Percentiles rank a stretch among this genome's conserved stretches.
These are phyloP conservation scores for Melanerpes formicivorus DNA, from an alignment of 2,113 vertebrate genomes.

Conservation along the genomic window DNA sequence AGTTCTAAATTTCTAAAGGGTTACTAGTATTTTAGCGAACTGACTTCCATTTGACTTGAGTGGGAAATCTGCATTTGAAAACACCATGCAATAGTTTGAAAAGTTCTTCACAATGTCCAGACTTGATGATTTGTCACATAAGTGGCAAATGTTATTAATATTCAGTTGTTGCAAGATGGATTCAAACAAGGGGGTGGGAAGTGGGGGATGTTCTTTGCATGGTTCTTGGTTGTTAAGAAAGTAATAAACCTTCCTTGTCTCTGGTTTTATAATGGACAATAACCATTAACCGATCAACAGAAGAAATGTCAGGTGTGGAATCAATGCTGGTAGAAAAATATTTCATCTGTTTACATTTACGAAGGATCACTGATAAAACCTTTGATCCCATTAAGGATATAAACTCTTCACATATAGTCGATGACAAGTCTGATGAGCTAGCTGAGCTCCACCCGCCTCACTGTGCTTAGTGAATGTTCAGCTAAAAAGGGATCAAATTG, in stretches of 20 bases:
- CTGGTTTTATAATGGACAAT: conserved; percentile 70
- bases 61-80: conserved; percentile 38
- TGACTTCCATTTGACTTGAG: conserved; percentile 61
- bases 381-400: conserved; percentile 82
- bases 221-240: conserved; percentile 55
- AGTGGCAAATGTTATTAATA: conserved; percentile 60
- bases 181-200: conserved; percentile 6
- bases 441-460: conserved; percentile 54
- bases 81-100: neutral
- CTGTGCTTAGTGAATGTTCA: conserved; percentile 67
- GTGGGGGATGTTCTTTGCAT: neutral
- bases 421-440: conserved; percentile 75
- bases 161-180: conserved; percentile 44
- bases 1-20: conserved; percentile 18
- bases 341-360: conserved; percentile 73
- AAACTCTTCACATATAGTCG: conserved; percentile 75
- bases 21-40: conserved; percentile 19
- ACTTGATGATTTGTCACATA: neutral
- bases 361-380: conserved; percentile 75
- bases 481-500: conserved; percentile 75
- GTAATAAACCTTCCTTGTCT: conserved; percentile 64
- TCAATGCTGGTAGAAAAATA: conserved; percentile 72
- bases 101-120: conserved; percentile 43
- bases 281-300: conserved; percentile 77
- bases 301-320: conserved; percentile 76